Conservation (phyloP, 2,113 vertebrate species). For the western clawed frog (Xenopus tropicalis) region UCB_Xtro_10.0 CM004451.2:77563501-77564000, state of each 20-base stretch:
- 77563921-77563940: not conserved
- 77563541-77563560: constrained; percentile 7
- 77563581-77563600: constrained; percentile 62
- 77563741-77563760: constrained; percentile 70
- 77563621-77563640: constrained; percentile 52
- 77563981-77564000: too few relatives aligned
- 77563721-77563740: constrained; percentile 80
- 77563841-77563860: constrained; percentile 71
- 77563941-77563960: constrained; percentile 24
- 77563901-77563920: constrained; percentile 21
- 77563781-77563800: constrained; percentile 71
- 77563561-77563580: constrained; percentile 29
- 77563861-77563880: constrained; percentile 70
- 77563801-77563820: constrained; percentile 71
- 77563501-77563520: too few relatives aligned
- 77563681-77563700: constrained; percentile 69
- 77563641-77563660: constrained; percentile 48
- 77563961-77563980: too few relatives aligned
- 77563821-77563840: constrained; percentile 79
- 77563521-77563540: not conserved
- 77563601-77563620: constrained; percentile 58
- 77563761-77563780: constrained; percentile 68
- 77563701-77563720: constrained; percentile 69
- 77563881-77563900: constrained; percentile 72
- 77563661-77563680: constrained; percentile 63